These are phyloP conservation scores for Emys orbicularis DNA, from an alignment of 2,797 vertebrate genomes.

Conservation along the genomic window DNA sequence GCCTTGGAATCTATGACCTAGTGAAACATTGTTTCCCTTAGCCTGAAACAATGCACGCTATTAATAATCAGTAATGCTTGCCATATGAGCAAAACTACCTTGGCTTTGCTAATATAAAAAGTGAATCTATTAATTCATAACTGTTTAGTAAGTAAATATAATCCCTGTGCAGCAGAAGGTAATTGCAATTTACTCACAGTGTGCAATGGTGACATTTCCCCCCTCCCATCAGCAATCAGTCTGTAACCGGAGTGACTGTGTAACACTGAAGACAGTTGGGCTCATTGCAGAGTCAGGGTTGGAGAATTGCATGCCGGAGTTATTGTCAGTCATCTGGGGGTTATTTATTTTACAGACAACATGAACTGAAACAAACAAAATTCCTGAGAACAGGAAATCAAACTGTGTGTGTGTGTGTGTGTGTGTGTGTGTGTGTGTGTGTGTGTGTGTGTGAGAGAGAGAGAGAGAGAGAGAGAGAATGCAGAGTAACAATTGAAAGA, in stretches of 20 bases:
- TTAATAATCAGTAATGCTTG: background rate
- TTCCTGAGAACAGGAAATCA: fast-evolving
- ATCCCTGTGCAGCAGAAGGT: background rate
- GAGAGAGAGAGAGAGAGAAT: too few species aligned
- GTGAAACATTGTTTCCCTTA: background rate
- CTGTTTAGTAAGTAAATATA: background rate
- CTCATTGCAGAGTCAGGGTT: background rate
- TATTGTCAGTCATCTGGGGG: background rate
- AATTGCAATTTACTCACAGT: background rate
- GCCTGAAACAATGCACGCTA: background rate
- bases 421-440: too few species aligned
- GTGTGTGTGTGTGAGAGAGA: background rate
- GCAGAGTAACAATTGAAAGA: background rate
- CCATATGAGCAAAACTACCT: background rate
- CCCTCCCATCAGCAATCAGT: background rate
- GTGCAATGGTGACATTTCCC: background rate
- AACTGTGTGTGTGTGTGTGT: too few species aligned
- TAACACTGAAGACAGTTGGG: background rate
- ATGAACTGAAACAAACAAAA: background rate
- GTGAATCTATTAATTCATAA: background rate
- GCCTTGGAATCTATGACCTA: background rate
- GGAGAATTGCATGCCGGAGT: background rate
- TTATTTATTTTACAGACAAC: background rate
- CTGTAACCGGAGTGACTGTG: background rate
- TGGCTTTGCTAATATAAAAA: background rate